Evolutionary conservation across 2,797 vertebrate genomes (phyloP).

Genomic region (Centropyge bicolor): DNA sequence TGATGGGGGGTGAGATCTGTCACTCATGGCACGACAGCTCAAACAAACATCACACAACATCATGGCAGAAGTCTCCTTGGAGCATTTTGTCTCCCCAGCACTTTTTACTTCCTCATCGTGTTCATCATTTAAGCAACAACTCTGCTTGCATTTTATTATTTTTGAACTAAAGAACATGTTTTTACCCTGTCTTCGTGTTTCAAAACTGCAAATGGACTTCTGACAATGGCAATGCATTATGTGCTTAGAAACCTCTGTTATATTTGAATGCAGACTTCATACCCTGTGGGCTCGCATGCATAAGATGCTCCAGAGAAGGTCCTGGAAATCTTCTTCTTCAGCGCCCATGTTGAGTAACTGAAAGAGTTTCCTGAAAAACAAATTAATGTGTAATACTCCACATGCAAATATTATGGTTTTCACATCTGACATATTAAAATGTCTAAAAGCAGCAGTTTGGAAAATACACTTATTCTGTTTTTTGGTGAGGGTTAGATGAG

Average conservation of each 20-base stretch:
- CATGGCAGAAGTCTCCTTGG: background rate
- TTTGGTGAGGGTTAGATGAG: background rate
- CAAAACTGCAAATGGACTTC: background rate
- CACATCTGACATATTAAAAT: background rate
- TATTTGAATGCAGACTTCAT: conserved; percentile 27
- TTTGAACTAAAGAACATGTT: background rate
- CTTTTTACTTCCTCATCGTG: background rate
- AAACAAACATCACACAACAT: conserved; percentile 5
- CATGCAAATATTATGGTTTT: background rate
- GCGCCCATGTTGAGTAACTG: conserved; percentile 64
- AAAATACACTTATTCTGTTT: background rate
- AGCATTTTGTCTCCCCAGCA: background rate
- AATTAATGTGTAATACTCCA: background rate
- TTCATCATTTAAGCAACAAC: background rate
- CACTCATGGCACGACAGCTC: conserved; percentile 12
- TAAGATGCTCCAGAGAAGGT: conserved; percentile 67
- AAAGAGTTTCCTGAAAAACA: conserved; percentile 72
- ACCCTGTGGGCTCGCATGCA: conserved; percentile 68
- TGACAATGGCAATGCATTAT: no score
- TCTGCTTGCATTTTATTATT: background rate
- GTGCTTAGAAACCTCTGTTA: background rate
- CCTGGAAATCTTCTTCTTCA: conserved; percentile 73
- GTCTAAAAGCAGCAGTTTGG: background rate
- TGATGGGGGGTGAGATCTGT: conserved; percentile 29
- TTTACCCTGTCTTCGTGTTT: background rate